These are phyloP conservation scores for Macrosoma leucophasiata DNA, from an alignment of 2,888 invertebrate species.

Conservation along the genomic window DNA sequence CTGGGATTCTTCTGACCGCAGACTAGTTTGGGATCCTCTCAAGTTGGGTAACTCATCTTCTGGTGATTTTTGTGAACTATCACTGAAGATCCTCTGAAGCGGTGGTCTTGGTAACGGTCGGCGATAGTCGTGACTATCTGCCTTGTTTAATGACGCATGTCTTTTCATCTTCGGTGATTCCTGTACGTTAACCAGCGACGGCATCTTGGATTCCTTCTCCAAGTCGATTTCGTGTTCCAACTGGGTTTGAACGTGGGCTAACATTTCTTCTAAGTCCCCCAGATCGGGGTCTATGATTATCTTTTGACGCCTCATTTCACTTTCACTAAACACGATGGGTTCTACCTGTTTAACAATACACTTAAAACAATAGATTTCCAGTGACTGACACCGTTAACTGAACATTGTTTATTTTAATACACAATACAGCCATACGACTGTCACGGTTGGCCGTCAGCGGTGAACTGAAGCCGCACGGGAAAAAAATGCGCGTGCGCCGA, in stretches of 20 bases:
- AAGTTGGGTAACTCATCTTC: conserved; percentile 38
- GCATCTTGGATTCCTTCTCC: conserved; percentile 56
- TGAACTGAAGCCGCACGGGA: conserved; percentile 5
- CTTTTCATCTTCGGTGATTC: conserved; percentile 57
- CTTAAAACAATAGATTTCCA: conserved; percentile 10
- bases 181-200: conserved; percentile 50
- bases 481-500: conserved; percentile 36
- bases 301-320: conserved; percentile 58
- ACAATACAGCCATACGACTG: too few species aligned
- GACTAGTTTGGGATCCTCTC: conserved; percentile 48
- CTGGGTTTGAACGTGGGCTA: conserved; percentile 65
- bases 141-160: conserved; percentile 42
- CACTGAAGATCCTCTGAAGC: conserved; percentile 33
- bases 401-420: too few species aligned
- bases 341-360: conserved; percentile 12
- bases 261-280: conserved; percentile 68
- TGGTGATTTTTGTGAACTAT: conserved; percentile 34
- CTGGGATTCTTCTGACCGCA: conserved; percentile 56
- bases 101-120: conserved; percentile 42
- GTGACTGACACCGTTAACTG: too few species aligned
- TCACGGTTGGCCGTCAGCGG: not conserved
- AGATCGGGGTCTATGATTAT: conserved; percentile 60
- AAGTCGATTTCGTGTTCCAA: conserved; percentile 64
- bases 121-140: conserved; percentile 45
- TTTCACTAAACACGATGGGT: conserved; percentile 14